Base-by-base conservation (phyloP, 1,140 invertebrate genomes). In the Neodiprion virginianus region DNA sequence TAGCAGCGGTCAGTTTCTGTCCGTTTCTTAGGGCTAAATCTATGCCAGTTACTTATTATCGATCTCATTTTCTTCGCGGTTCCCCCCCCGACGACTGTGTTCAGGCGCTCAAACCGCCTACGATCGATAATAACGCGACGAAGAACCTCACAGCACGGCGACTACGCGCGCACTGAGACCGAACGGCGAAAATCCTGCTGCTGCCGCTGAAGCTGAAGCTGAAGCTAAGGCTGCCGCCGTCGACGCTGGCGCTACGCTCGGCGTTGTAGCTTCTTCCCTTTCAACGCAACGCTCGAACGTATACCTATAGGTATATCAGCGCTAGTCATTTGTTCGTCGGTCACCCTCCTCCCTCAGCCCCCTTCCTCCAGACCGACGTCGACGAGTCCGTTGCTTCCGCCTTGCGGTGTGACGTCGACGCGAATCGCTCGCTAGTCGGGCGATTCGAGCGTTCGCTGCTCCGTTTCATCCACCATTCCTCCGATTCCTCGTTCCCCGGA, bases 291-390 rank as follows among this genome's bases (percentile, higher is more conserved):
- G 53, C 53, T 61, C 86, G 87, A 86, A 77, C 88, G 86, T 81
- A 85, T 21, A 21, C 17, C 17, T 21, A 21, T 21, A 21, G 17
- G 17, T 21, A 21, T 84, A 82, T 84, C 84, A 81, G 80, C 83
- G 81, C 81, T 83, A 79, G 79, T 84, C 82, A 84, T 85, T 83
- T 86, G 89, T 88, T 83, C 84, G 88, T 83, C 83, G 84, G 85
- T 79, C 78, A 73, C 79, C 82, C 79, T 80, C 77, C 74, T 5
- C 72, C 21, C 53, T 61, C 78, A 70, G 68, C 74, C 47, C 49
- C 67, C 2, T 28, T 49, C 61, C 50, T 71, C 50, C 48, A 48
- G 70, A 73, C 61, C 74, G 28, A 72, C 71, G 70, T 28, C 21
- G 23, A 28, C 67, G 14, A 49, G 72, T 21, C 67, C n/a, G 17